Base-by-base conservation (phyloP, 2,888 invertebrate species). In the Tricholauxania praeusta region DNA sequence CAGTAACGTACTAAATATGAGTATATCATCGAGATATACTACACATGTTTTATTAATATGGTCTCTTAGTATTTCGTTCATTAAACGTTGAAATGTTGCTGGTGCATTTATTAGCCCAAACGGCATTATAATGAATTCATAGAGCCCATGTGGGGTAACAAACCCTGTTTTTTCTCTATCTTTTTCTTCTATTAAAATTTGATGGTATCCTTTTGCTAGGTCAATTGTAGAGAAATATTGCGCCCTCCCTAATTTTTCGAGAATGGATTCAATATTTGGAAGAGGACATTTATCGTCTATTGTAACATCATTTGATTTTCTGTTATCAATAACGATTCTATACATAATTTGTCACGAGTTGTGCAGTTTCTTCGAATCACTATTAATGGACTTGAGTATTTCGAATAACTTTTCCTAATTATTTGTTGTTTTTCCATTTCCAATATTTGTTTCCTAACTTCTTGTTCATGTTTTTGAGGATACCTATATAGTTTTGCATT, bases 141-240 rank as follows among this genome's bases (percentile, higher is more conserved):
- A 72, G 15, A 66, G 60, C 7, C 67, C 66, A 8, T 32, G 10
- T 15, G 52, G 52, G 8, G 59, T 66, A 2, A 60, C 53, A 47
- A 71, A 71, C 12, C 63, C 71, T 3, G 70, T 70, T 70, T 70
- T 70, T n/a, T 53, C 15, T 39, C 71, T 71, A 39, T 72, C 62
- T 39, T 67, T 15, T 60, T 59, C 22, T 12, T 62, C 53, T 12
- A 67, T 32, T 3, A 72, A 19, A 52, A 72, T 62, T 60, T 72
- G 66, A 7, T 72, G 62, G 39, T 60, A 67, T 1, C 52, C 66
- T 47, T 67, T 67, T 7, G 72, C 67, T 1, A 72, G n/a, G 22
- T 72, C 65, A 10, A 71, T 17, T 1, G 65, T 65, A 12, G 71
- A 49, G 32, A 71, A 71, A 22, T 71, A 66, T 22, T 49, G 39